Conservation (phyloP, 2,888 invertebrate species). For the Ommatoiulus sabulosus region DNA sequence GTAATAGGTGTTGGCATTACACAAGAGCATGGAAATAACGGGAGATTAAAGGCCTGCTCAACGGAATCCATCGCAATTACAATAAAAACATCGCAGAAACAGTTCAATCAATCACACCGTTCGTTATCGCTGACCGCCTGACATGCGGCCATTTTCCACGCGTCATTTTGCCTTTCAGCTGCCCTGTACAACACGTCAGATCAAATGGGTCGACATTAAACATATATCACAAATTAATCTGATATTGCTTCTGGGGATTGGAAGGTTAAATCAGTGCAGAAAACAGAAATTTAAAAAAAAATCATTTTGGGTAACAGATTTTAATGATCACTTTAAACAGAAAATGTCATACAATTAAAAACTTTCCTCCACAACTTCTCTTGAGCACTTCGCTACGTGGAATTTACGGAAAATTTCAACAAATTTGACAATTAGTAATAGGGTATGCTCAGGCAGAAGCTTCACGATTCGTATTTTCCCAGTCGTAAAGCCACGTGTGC, state of each 20-base stretch:
- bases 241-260: not conserved
- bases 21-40: slow-evolving; percentile 13
- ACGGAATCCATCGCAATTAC: slow-evolving; percentile 10
- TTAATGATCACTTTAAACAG: too few species aligned
- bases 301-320: too few species aligned
- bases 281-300: not conserved
- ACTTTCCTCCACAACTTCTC: too few species aligned
- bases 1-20: not conserved
- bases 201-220: slow-evolving; percentile 8
- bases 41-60: not conserved
- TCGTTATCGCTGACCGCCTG: slow-evolving; percentile 10
- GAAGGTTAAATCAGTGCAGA: not conserved
- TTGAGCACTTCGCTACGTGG: too few species aligned
- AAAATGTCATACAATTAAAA: too few species aligned
- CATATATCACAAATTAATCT: not conserved
- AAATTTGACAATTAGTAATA: too few species aligned
- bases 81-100: slow-evolving; percentile 8
- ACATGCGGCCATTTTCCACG: not conserved
- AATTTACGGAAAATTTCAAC: too few species aligned
- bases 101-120: slow-evolving; percentile 10
- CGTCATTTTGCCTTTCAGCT: slow-evolving; percentile 12
- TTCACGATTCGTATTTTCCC: too few species aligned
- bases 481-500: too few species aligned
- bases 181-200: slow-evolving; percentile 19
- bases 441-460: too few species aligned